phyloP scores from a whole-genome alignment of 2,888 invertebrate species.

The Taphrorychus bicolor region DNA sequence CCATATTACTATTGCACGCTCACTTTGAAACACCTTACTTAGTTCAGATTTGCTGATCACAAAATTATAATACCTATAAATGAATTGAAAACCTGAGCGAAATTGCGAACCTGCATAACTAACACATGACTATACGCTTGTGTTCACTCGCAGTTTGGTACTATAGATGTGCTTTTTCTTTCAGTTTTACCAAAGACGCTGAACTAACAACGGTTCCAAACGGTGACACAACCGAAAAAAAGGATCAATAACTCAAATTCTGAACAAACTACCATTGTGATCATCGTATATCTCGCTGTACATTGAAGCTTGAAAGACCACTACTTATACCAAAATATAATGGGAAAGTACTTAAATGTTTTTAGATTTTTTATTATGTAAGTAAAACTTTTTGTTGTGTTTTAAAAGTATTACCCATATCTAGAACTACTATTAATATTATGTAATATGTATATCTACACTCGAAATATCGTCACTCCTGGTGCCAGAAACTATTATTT shows the following conservation, averaged over 20 bases:
- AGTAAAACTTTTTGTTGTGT: background rate
- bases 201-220: background rate
- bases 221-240: background rate
- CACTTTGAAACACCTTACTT: too few relatives aligned
- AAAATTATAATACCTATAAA: too few relatives aligned
- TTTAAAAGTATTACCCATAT: background rate
- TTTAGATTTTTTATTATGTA: too few relatives aligned
- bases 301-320: background rate
- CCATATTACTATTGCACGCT: too few relatives aligned
- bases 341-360: constrained; percentile 5
- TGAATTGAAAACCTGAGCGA: too few relatives aligned
- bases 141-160: too few relatives aligned
- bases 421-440: background rate
- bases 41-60: too few relatives aligned
- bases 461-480: background rate
- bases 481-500: background rate
- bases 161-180: too few relatives aligned
- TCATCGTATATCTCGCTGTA: background rate
- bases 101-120: too few relatives aligned
- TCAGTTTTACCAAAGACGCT: constrained; percentile 2
- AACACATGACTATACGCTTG: too few relatives aligned
- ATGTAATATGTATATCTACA: background rate
- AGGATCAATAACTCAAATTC: background rate
- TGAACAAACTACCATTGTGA: background rate
- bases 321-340: background rate